Base-by-base conservation (phyloP, 2,888 invertebrate species). In the Pristionchus mayeri region DNA sequence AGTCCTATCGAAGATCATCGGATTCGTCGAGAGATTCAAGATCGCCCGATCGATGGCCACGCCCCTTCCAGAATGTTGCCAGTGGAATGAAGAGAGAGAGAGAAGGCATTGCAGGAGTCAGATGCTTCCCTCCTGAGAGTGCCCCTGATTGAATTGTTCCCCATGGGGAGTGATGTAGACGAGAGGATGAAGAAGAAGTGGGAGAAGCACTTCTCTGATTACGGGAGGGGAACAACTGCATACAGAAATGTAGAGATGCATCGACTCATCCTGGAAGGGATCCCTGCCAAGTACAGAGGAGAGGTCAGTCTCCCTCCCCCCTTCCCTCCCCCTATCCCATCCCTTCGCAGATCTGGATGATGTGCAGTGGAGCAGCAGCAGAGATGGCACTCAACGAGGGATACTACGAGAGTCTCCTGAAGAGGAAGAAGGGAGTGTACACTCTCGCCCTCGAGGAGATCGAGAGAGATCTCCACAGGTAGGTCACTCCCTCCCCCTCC, bases 361-460 rank as follows among this genome's bases (percentile, higher is more conserved):
- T 97, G 1, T 98, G 97, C 94, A 97, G 98, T 11, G 95, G 95
- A 91, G 95, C 95, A 9, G 90, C 93, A 11, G 94, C 94, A 90
- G 94, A 95, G 92, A 94, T 94, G 90, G 85, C 88, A 37, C 84
- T 92, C n/a, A 88, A 91, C 84, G 88, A 88, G 7, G 92, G 91
- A 52, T 93, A 92, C 60, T 92, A 92, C 81, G 87, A 86, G 63
- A 87, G 88, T 18, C 52, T 92, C 76, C 97, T 98, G 0, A 95
- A 96, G 89, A 95, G 96, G 93, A 96, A 96, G 2, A 93, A 95
- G 44, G 94, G 95, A 18, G 95, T 95, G 91, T 89, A 88, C 40
- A 95, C 95, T 67, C 95, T 96, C 86, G 96, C 97, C 0, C 96
- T 97, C 90, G 98, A 99, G 90, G 99, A 99, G 94, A 99, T 99